phyloP scores from a whole-genome alignment of 2,113 vertebrate species.

The Ptychochromis oligacanthus region DNA sequence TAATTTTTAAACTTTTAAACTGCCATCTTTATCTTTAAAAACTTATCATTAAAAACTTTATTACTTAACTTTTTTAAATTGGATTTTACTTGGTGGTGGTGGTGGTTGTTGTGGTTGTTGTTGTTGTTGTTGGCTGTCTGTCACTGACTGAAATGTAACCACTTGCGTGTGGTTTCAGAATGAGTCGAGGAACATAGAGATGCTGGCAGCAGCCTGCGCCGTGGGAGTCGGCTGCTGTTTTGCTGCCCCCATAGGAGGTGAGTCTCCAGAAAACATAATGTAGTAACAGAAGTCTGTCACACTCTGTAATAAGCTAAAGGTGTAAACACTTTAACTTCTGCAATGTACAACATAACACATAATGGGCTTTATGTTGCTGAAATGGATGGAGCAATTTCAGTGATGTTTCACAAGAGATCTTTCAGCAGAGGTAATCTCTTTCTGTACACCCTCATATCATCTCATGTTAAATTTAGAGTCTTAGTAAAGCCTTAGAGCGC shows the following conservation, averaged over 20 bases:
- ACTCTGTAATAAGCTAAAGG: neutral
- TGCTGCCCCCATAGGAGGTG: conserved; percentile 93
- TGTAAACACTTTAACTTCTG: neutral
- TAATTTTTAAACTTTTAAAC: too few relatives aligned
- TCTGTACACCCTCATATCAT: neutral
- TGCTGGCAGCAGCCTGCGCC: conserved; percentile 92
- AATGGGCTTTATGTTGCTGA: neutral
- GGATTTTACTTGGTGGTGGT: too few relatives aligned
- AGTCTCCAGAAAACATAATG: conserved; percentile 39
- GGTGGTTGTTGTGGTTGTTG: neutral
- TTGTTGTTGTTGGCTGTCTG: neutral
- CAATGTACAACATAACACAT: neutral
- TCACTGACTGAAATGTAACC: neutral
- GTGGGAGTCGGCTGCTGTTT: conserved; percentile 97
- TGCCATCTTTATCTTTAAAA: too few relatives aligned
- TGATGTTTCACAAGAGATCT: neutral
- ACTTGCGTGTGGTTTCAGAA: conserved; percentile 66
- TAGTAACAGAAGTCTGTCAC: neutral
- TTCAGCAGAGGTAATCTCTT: neutral
- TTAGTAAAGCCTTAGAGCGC: neutral
- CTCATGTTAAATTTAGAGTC: neutral
- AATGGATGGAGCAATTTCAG: neutral
- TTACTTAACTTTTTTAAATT: too few relatives aligned
- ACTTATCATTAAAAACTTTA: too few relatives aligned
- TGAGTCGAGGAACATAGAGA: conserved; percentile 90